Percentiles rank a stretch among this genome's conserved stretches.
Evolutionary conservation across 2,113 vertebrate genomes (phyloP).

Genomic region (Microtus ochrogaster): DNA sequence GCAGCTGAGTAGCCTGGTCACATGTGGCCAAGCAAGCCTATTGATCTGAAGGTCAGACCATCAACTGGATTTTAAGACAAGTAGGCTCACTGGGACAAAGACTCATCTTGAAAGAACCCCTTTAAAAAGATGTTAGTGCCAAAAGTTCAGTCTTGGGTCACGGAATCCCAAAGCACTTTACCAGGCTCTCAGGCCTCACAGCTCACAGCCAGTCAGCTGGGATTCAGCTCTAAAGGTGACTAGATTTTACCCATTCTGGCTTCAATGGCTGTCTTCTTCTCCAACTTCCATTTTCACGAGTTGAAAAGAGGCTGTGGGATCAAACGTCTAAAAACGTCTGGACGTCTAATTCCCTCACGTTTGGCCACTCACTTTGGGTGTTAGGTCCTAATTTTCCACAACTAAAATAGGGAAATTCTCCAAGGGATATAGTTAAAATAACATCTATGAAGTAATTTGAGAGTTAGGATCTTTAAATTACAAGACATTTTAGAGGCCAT

Average conservation of each 20-base stretch:
- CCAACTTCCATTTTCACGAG: constrained; percentile 2
- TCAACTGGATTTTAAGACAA: constrained; percentile 38
- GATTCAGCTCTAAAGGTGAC: background rate
- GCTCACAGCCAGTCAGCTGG: background rate
- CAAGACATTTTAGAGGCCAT: constrained; percentile 65
- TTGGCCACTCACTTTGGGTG: constrained; percentile 50
- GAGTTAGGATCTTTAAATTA: constrained; percentile 63
- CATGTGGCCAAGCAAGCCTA: background rate
- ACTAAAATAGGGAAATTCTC: constrained; percentile 70
- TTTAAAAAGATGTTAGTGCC: background rate
- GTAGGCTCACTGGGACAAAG: constrained; percentile 8
- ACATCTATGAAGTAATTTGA: constrained; percentile 61
- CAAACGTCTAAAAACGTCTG: constrained; percentile 26
- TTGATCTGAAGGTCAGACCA: constrained; percentile 40
- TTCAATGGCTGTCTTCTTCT: constrained; percentile 12
- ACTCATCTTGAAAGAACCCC: background rate
- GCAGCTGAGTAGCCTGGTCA: background rate
- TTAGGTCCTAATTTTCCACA: constrained; percentile 65
- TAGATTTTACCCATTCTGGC: background rate
- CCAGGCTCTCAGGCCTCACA: background rate
- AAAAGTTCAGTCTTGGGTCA: background rate
- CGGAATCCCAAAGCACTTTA: background rate
- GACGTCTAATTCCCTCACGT: constrained; percentile 33
- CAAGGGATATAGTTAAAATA: constrained; percentile 71
- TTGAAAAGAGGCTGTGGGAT: constrained; percentile 1